Conservation (phyloP, 2,888 invertebrate species). For the Agrilus mali region DNA sequence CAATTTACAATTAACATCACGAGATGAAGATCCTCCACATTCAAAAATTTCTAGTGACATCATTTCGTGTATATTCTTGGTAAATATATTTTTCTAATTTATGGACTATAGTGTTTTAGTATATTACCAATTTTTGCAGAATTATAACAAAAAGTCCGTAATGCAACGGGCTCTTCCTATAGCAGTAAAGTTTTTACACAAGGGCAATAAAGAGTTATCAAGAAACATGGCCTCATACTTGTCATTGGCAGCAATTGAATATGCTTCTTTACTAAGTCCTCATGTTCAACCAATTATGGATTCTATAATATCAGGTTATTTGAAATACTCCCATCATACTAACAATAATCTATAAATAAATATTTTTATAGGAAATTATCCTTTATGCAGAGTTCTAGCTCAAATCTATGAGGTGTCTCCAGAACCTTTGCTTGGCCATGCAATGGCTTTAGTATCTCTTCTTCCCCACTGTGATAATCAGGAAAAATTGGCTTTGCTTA, state of each 20-base stretch:
- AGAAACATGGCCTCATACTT: slow-evolving; percentile 85
- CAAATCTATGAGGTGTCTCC: slow-evolving; percentile 83
- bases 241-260: slow-evolving; percentile 83
- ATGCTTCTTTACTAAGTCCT: slow-evolving; percentile 71
- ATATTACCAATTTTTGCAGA: slow-evolving; percentile 34
- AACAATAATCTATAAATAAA: background rate
- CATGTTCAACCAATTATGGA: slow-evolving; percentile 85
- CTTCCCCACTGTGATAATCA: slow-evolving; percentile 73
- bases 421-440: slow-evolving; percentile 74
- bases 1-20: slow-evolving; percentile 64
- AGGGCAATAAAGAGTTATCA: slow-evolving; percentile 80
- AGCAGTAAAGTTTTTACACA: slow-evolving; percentile 82
- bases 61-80: slow-evolving; percentile 87
- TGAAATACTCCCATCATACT: slow-evolving; percentile 2
- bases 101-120: background rate
- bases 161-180: slow-evolving; percentile 81
- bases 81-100: slow-evolving; percentile 23
- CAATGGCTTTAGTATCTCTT: slow-evolving; percentile 67
- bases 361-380: slow-evolving; percentile 63
- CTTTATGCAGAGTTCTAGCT: slow-evolving; percentile 74
- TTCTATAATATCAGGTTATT: slow-evolving; percentile 69
- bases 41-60: slow-evolving; percentile 93
- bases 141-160: slow-evolving; percentile 55
- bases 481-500: slow-evolving; percentile 74
- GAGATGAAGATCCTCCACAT: slow-evolving; percentile 87